These are phyloP conservation scores for Acronicta alni DNA, from an alignment of 2,888 invertebrate species.

Conservation along the genomic window DNA sequence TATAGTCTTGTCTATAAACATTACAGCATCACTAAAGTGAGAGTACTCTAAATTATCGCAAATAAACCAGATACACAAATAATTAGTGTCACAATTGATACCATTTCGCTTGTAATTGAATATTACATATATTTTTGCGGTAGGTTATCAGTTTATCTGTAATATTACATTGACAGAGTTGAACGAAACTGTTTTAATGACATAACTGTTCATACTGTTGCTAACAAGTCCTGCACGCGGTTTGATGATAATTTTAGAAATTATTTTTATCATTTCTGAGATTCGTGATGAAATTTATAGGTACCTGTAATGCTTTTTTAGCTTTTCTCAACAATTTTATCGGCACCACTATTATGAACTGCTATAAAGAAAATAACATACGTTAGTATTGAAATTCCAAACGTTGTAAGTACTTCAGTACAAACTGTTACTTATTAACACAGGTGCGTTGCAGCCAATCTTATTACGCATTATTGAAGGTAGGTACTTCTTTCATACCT, in stretches of 20 bases:
- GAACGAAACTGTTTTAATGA: slow-evolving; percentile 25
- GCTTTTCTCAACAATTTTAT: background rate
- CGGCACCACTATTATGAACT: background rate
- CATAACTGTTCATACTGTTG: slow-evolving; percentile 35
- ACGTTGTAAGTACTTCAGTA: slow-evolving; percentile 13
- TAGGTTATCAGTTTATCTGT: slow-evolving; percentile 37
- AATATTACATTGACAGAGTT: slow-evolving; percentile 25
- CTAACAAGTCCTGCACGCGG: slow-evolving; percentile 21
- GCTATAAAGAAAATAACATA: slow-evolving; percentile 2
- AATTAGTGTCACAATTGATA: slow-evolving; percentile 32
- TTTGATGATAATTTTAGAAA: slow-evolving; percentile 20
- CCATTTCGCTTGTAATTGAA: slow-evolving; percentile 43
- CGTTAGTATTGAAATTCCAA: slow-evolving; percentile 35
- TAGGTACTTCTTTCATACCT: slow-evolving; percentile 11
- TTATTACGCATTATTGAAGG: slow-evolving; percentile 21
- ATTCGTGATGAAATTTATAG: background rate
- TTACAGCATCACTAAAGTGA: slow-evolving; percentile 15
- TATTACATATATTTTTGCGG: slow-evolving; percentile 44
- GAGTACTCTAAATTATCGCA: slow-evolving; percentile 28
- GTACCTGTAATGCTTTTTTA: too few species aligned
- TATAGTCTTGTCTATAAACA: background rate
- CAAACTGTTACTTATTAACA: slow-evolving; percentile 31
- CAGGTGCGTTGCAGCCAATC: slow-evolving; percentile 48
- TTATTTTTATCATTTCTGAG: background rate
- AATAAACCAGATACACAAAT: slow-evolving; percentile 37